Conservation (phyloP, 2,888 invertebrate species). For the Atrina japonica region DNA sequence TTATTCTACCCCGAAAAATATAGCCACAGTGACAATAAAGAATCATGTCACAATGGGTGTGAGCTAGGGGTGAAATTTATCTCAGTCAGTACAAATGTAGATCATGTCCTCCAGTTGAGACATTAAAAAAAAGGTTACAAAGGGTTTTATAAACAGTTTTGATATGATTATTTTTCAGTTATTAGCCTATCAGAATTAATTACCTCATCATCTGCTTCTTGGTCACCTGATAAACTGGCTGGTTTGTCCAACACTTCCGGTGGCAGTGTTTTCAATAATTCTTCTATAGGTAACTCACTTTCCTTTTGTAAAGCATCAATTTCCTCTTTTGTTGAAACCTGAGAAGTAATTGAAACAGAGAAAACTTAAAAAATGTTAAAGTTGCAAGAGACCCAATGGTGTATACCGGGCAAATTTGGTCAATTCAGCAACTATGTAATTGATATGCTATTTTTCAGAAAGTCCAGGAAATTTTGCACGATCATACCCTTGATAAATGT, state of each 20-base stretch:
- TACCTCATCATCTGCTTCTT: slow-evolving; percentile 39
- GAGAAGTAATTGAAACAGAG: neutral
- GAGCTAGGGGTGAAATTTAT: neutral
- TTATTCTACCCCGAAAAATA: slow-evolving; percentile 11
- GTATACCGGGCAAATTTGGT: no score
- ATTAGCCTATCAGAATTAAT: no score
- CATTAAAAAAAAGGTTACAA: no score
- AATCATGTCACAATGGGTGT: slow-evolving; percentile 22
- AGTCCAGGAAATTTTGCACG: no score
- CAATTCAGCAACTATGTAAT: no score
- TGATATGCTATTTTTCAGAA: no score
- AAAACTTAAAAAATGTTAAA: no score
- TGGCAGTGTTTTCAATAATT: slow-evolving; percentile 90
- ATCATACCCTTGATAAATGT: no score
- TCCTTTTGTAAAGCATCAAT: slow-evolving; percentile 93
- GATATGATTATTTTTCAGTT: no score
- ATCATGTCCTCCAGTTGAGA: no score
- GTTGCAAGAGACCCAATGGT: neutral
- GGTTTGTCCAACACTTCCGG: slow-evolving; percentile 87
- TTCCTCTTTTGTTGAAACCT: slow-evolving; percentile 83
- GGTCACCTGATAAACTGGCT: slow-evolving; percentile 56
- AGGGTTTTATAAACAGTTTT: no score
- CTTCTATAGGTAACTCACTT: slow-evolving; percentile 93
- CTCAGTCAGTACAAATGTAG: no score
- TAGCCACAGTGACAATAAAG: slow-evolving; percentile 8